Percentiles rank a stretch among this genome's conserved stretches.
phyloP scores from a whole-genome alignment of 2,888 invertebrate species.

The Caenorhabditis uteleia region DNA sequence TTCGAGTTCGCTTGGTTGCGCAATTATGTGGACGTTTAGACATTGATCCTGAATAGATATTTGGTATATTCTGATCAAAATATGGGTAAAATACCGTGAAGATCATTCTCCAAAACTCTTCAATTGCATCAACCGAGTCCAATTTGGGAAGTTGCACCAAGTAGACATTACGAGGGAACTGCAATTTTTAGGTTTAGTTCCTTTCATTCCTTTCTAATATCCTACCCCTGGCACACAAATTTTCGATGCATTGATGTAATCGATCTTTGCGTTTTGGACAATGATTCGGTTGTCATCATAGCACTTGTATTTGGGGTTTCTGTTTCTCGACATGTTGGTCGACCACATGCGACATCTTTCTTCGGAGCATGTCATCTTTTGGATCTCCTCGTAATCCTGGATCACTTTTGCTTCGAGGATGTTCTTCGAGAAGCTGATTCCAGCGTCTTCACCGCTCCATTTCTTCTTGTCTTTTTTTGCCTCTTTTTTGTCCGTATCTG shows the following conservation, averaged over 20 bases:
- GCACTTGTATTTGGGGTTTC: slow-evolving; percentile 27
- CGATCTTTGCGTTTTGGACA: slow-evolving; percentile 21
- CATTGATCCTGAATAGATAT: slow-evolving; percentile 36
- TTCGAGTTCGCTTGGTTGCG: slow-evolving; percentile 19
- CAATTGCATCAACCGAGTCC: slow-evolving; percentile 15
- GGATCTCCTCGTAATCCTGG: slow-evolving; percentile 28
- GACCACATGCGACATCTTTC: slow-evolving; percentile 29
- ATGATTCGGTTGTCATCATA: slow-evolving; percentile 35
- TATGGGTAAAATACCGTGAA: no score
- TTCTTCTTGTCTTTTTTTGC: slow-evolving; percentile 24
- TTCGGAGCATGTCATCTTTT: slow-evolving; percentile 12
- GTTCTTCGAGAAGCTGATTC: slow-evolving; percentile 7
- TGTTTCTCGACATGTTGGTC: slow-evolving; percentile 15
- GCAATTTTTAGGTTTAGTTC: no score
- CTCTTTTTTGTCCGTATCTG: no score
- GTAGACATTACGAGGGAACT: slow-evolving; percentile 20
- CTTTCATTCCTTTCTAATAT: background rate
- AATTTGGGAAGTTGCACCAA: slow-evolving; percentile 28
- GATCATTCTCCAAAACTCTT: slow-evolving; percentile 35
- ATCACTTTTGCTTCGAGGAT: slow-evolving; percentile 11
- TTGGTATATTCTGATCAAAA: no score
- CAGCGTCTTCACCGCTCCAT: slow-evolving; percentile 36
- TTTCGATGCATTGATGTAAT: slow-evolving; percentile 36
- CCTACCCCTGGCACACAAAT: slow-evolving; percentile 30
- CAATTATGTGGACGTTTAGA: slow-evolving; percentile 21